Percentiles rank a stretch among this genome's conserved stretches.
Conservation (phyloP, 2,797 vertebrate species). For the Spatula clypeata region DNA sequence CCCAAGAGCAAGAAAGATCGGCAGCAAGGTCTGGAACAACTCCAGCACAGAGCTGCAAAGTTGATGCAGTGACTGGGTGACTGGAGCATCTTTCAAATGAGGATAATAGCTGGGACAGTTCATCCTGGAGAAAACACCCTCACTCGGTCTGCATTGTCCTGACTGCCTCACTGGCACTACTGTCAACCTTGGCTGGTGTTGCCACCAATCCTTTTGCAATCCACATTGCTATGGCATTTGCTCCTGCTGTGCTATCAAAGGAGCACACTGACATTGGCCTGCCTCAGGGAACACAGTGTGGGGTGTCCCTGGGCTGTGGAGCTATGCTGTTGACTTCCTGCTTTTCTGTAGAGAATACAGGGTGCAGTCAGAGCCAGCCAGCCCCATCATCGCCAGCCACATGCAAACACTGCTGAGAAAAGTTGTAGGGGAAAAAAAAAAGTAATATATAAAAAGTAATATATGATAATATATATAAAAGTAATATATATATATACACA, state of each 20-base stretch:
- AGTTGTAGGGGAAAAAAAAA: neutral
- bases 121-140: neutral
- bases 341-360: neutral
- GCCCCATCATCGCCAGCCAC: neutral
- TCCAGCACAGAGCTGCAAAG: neutral
- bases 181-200: neutral
- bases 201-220: neutral
- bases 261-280: neutral
- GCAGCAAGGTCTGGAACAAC: neutral
- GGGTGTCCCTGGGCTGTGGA: neutral
- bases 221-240: neutral
- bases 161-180: rapidly evolving
- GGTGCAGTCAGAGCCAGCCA: neutral
- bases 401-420: neutral
- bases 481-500: neutral
- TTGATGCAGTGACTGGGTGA: neutral
- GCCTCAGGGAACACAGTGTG: neutral
- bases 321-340: rapidly evolving
- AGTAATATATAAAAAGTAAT: neutral
- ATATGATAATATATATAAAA: neutral
- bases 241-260: neutral
- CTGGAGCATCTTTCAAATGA: neutral
- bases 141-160: neutral
- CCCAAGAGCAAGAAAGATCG: neutral
- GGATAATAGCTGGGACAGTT: neutral